Base-by-base conservation (phyloP, 1,140 invertebrate species). In the Prorops nasuta region DNA sequence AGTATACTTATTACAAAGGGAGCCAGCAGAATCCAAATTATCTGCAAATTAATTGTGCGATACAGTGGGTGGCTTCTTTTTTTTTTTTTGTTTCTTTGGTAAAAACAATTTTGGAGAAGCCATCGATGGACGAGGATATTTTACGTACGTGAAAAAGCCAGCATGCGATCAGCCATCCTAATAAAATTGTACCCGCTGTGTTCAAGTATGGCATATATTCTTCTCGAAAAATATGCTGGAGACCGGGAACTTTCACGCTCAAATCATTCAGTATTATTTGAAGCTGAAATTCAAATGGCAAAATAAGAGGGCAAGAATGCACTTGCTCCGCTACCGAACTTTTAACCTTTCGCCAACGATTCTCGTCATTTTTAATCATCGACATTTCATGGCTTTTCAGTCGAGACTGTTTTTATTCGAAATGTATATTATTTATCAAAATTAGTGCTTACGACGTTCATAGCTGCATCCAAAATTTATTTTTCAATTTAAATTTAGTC, bases 121-220 rank as follows among this genome's bases (percentile, higher is more conserved):
- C n/a, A n/a, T n/a, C n/a, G n/a, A n/a, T n/a, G n/a, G n/a, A n/a
- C n/a, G n/a, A n/a, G n/a, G n/a, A n/a, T n/a, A n/a, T n/a, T n/a
- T n/a, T n/a, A 43, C 44, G 17, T 52, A 71, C 68, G 16, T 64
- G 64, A 36, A 57, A 62, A 44, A 69, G 57, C 61, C 60, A 69
- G 1, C 59, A 60, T 6, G 69, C 55, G 10, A 69, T 57, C 24
- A 69, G 52, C 66, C 66, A 71, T 3, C 66, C 66, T 3, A 71
- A 39, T 3, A 71, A 31, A n/a, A 69, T 53, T 6, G 58, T 67
- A 6, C 60, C 58, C 15, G 56, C 61, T 18, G 68, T 71, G 20
- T 54, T 67, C 12, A 67, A 47, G 36, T 66, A 71, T 18, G 65
- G 51, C 7, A 49, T 32, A 41, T 58, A 59, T 16, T 69, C 51